Conservation (phyloP, 2,113 vertebrate genomes). For the Phocoena phocoena region DNA sequence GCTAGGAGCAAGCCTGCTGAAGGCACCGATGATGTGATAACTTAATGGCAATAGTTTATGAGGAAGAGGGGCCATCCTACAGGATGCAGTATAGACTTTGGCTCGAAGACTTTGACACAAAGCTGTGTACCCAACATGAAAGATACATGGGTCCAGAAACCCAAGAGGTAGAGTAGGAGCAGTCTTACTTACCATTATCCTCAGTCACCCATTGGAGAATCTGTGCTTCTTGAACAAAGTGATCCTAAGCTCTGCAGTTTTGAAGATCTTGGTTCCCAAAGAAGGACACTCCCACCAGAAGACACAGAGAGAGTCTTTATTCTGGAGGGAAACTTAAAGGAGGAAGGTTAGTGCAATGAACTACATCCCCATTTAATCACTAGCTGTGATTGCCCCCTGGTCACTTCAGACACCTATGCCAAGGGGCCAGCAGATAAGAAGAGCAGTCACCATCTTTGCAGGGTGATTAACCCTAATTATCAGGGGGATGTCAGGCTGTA, state of each 20-base stretch:
- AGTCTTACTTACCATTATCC: too few species aligned
- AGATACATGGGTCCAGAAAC: neutral
- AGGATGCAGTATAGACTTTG: too few species aligned
- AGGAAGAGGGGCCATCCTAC: neutral
- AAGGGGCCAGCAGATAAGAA: neutral
- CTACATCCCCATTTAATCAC: neutral
- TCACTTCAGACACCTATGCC: neutral
- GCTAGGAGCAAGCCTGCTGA: neutral
- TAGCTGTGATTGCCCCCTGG: neutral
- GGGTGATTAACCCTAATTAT: neutral
- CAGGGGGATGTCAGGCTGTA: too few species aligned
- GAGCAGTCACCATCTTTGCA: neutral
- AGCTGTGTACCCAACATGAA: neutral
- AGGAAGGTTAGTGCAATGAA: neutral
- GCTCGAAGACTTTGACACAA: neutral
- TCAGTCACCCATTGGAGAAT: neutral
- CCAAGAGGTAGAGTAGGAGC: neutral
- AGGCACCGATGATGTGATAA: accelerated
- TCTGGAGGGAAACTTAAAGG: neutral
- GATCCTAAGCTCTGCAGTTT: neutral
- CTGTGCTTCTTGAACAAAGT: too few species aligned
- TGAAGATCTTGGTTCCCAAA: neutral
- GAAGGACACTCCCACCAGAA: neutral
- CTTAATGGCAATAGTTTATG: neutral
- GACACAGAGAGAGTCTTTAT: neutral